A percentile compares a stretch with the other conserved stretches of the same genome.
phyloP scores from a whole-genome alignment of 2,797 vertebrate species.

The Hydrophis major region DNA sequence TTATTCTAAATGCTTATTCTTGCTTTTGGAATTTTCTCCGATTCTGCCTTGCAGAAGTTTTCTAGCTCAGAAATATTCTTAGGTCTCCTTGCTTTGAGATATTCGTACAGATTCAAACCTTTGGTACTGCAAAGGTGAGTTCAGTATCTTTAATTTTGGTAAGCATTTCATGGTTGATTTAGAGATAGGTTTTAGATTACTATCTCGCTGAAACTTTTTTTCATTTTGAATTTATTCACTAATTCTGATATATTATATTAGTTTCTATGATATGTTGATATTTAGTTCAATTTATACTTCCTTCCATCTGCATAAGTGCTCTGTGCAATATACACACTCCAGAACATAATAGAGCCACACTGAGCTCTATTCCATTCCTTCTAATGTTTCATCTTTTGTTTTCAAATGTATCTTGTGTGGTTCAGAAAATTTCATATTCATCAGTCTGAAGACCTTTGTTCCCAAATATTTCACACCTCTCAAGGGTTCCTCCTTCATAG shows the following conservation, averaged over 20 bases:
- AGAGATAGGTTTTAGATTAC: background rate
- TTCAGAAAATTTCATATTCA: background rate
- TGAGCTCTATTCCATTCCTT: background rate
- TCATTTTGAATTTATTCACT: background rate
- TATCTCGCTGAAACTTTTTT: background rate
- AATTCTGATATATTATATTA: background rate
- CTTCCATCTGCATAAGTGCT: background rate
- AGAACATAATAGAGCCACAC: background rate
- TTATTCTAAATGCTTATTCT: background rate
- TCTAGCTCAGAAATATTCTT: background rate
- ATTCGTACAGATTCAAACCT: background rate
- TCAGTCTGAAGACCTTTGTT: background rate
- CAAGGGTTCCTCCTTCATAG: background rate
- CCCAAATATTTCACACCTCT: background rate
- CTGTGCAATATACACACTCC: background rate
- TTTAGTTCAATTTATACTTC: background rate
- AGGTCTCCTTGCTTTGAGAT: background rate
- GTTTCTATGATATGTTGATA: background rate
- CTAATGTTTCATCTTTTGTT: background rate
- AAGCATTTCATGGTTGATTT: background rate
- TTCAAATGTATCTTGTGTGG: background rate
- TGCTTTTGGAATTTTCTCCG: background rate
- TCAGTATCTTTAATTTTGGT: background rate
- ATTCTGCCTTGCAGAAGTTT: background rate
- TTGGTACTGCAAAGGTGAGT: background rate